Base-by-base conservation (phyloP, 2,888 invertebrate genomes). In the Eurytoma californica region DNA sequence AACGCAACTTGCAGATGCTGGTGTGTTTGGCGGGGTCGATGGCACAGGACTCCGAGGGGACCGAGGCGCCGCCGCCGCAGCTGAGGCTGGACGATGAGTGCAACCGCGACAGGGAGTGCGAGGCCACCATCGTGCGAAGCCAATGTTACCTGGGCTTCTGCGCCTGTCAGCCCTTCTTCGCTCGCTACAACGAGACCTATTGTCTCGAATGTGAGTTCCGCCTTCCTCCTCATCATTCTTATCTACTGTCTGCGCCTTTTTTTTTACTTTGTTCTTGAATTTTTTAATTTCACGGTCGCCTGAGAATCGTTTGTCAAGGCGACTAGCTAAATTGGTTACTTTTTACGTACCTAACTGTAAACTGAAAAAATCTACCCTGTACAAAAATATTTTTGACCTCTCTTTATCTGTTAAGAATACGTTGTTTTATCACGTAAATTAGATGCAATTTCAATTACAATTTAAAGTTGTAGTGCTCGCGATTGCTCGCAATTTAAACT, bases 81-180 rank as follows among this genome's bases (percentile, higher is more conserved):
- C 85, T 90, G 65, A 91, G 89, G 72, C 88, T 95, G 72, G 95
- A 94, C 47, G 92, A 93, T 77, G 91, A 91, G 82, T 96, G 95
- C 88, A 91, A 91, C 82, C 91, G 91, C 73, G 93, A 93, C 86
- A 91, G 91, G 84, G 94, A 95, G 84, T 96, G 96, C 89, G 91
- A 91, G 83, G 91, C 91, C 63, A 89, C 90, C 70, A 92, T 94
- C 82, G 90, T 91, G 78, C 93, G 94, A 86, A 93, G 95, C 82
- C 92, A 92, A 82, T 95, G 95, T 89, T 90, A 92, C 83, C 91
- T 92, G 86, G 96, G 96, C 84, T 92, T 93, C 83, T 97, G 97
- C 91, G 93, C 94, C 79, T 97, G 97, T 90, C 94, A 94, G 89
- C 95, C 96, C 51, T 96, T 95, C 91, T 96, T 93, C 90, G 96